Evolutionary conservation across 2,797 vertebrate species (phyloP).

Genomic region (Buphagus erythrorhynchus): DNA sequence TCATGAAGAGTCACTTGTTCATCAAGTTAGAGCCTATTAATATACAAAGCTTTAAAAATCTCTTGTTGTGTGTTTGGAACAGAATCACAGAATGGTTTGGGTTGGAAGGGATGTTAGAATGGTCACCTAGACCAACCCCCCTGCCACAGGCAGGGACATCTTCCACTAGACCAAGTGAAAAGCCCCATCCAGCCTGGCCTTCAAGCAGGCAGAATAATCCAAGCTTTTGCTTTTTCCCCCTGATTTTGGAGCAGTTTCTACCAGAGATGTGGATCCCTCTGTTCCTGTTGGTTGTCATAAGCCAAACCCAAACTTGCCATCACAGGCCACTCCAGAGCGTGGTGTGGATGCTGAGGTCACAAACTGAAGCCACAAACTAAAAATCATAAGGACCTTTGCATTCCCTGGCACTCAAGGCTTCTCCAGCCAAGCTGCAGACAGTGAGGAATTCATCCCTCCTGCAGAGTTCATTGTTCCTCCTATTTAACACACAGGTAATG

Average conservation of each 20-base stretch:
- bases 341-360: not conserved
- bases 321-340: not conserved
- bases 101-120: not conserved
- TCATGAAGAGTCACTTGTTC: not conserved
- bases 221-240: fast-evolving
- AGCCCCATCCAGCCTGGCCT: not conserved
- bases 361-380: not conserved
- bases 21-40: not conserved
- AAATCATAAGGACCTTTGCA: not conserved
- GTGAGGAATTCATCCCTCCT: not conserved
- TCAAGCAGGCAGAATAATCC: not conserved
- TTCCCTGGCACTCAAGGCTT: not conserved
- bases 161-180: not conserved
- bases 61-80: not conserved
- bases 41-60: not conserved
- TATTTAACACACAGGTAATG: not conserved
- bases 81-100: not conserved
- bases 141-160: not conserved
- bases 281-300: not conserved
- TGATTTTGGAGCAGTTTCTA: not conserved
- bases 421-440: not conserved
- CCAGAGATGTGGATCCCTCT: not conserved
- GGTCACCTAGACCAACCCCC: not conserved
- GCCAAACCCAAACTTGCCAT: not conserved
- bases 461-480: not conserved